Conservation (phyloP, 2,113 vertebrate genomes). For the Sander vitreus region DNA sequence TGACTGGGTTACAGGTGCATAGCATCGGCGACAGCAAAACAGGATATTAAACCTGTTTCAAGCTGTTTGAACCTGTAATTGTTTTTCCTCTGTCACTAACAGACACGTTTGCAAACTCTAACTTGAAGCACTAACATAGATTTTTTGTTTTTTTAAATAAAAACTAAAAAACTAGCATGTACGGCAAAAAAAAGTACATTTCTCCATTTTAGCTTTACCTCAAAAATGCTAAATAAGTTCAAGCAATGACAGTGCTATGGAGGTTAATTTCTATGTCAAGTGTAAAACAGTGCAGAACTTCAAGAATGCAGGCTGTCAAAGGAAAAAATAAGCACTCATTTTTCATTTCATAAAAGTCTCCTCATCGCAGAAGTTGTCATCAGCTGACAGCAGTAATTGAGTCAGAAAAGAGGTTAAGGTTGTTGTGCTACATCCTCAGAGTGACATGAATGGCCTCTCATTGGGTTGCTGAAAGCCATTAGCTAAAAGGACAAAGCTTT, state of each 20-base stretch:
- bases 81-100: too few relatives aligned
- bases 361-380: slow-evolving; percentile 32
- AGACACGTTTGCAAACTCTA: too few relatives aligned
- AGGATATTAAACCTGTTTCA: too few relatives aligned
- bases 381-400: slow-evolving; percentile 35
- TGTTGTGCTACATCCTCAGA: slow-evolving; percentile 40
- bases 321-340: slow-evolving; percentile 19
- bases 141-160: too few relatives aligned
- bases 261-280: slow-evolving; percentile 54
- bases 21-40: too few relatives aligned
- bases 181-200: slow-evolving; percentile 9
- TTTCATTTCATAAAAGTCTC: slow-evolving; percentile 35
- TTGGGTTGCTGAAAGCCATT: slow-evolving; percentile 47
- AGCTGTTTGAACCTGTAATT: too few relatives aligned
- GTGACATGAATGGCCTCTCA: slow-evolving; percentile 51
- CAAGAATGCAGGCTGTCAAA: slow-evolving; percentile 25
- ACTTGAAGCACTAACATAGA: too few relatives aligned
- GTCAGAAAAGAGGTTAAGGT: slow-evolving; percentile 48
- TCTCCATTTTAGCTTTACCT: slow-evolving; percentile 11
- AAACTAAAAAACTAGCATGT: not conserved
- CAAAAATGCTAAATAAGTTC: slow-evolving; percentile 7
- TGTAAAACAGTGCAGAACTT: not conserved
- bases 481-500: slow-evolving; percentile 38
- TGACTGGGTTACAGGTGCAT: too few relatives aligned
- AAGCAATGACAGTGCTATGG: not conserved